A percentile compares a stretch with the other conserved stretches of the same genome.
Conservation (phyloP, 2,888 invertebrate genomes). For the Diarsia dahlii region DNA sequence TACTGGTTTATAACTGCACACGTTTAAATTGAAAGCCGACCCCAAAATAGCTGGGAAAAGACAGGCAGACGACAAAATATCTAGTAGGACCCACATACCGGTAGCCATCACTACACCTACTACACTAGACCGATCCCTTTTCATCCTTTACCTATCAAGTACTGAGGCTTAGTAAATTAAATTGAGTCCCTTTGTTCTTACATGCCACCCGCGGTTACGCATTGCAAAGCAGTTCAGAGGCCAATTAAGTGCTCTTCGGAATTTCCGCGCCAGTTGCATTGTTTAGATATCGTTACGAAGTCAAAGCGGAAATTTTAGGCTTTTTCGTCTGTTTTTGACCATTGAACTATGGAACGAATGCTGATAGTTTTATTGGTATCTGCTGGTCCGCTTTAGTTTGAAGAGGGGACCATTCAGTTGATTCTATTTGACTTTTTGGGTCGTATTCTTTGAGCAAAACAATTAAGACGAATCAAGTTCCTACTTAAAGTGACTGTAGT, state of each 20-base stretch:
- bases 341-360: slow-evolving; percentile 25
- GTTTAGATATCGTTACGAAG: slow-evolving; percentile 38
- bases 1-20: too few relatives aligned
- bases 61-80: too few relatives aligned
- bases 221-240: slow-evolving; percentile 3
- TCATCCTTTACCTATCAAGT: not conserved
- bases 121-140: not conserved
- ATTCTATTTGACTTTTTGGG: not conserved
- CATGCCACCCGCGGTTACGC: not conserved
- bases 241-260: slow-evolving; percentile 31
- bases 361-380: slow-evolving; percentile 5
- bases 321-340: slow-evolving; percentile 20
- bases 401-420: not conserved
- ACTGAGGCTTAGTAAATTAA: not conserved
- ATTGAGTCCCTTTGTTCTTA: slow-evolving; percentile 31
- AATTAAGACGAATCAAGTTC: not conserved
- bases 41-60: too few relatives aligned
- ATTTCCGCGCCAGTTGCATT: slow-evolving; percentile 33
- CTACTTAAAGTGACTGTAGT: not conserved
- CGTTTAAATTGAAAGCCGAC: too few relatives aligned
- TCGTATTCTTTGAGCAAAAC: not conserved
- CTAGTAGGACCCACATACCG: not conserved
- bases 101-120: not conserved
- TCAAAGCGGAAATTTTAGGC: slow-evolving; percentile 35
- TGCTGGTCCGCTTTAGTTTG: not conserved